Base-by-base conservation (phyloP, 2,888 invertebrate genomes). In the Drosophila neutralis region DNA sequence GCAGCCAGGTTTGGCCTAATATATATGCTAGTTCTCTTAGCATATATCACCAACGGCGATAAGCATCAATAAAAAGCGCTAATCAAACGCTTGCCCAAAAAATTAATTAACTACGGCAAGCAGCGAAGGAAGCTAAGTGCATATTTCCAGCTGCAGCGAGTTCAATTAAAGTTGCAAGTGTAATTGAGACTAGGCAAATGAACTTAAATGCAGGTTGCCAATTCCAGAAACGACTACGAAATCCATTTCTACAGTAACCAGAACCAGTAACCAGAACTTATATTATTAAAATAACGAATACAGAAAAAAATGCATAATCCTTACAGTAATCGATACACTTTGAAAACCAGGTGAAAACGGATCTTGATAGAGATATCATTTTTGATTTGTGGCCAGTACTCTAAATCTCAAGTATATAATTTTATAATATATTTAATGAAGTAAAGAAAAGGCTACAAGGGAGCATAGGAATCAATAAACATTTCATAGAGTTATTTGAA, bases 1-100 rank as follows among this genome's bases (percentile, higher is more conserved):
- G 35, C 42, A 35, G 5, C 49, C 36, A 27, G 42, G 18, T 59
- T 72, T 52, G 61, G 3, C 45, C 18, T 29, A 4, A 29, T 24
- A 42, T 18, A 21, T 21, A 33, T 24, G 11, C 21, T 54, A 54
- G 27, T 38, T 5, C 13, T 38, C n/a, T n/a, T 8, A 8, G 10
- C 3, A 36, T 38, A 38, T n/a, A 29, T 29, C 27, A n/a, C n/a
- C 4, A 38, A 29, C 2, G 11, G 13, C 18, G 54, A 54, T 27
- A 38, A 54, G 27, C 27, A 56, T 56, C 54, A 18, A 56, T 13
- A 38, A 29, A 56, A 36, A 18, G 5, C 2, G 4, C 6, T 21
- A 21, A 21, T 38, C 38, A 18, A 8, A 38, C 4, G 18, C 8
- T 8, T 8, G 15, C 15, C 15, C 8, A 4, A 2, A 45, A 45